Base-by-base conservation (phyloP, 2,888 invertebrate species). In the Ectemnius cavifrons region DNA sequence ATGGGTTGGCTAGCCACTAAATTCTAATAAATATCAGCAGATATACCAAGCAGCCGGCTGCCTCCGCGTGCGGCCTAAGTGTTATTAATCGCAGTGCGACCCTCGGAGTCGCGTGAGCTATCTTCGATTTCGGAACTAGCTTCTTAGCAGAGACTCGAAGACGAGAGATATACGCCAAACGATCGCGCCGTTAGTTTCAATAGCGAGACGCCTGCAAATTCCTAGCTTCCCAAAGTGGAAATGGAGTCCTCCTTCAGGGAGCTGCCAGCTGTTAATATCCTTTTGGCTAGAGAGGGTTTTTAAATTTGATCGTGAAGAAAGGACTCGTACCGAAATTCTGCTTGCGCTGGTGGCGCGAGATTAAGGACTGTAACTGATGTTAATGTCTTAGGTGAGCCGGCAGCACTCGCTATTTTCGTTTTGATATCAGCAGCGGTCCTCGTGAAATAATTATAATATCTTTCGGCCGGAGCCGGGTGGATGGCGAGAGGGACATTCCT, bases 1-100 rank as follows among this genome's bases (percentile, higher is more conserved):
- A 37, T 37, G 37, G 37, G 37, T 6, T 37, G 37, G 37, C 37
- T 37, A 67, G 72, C 78, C 69, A 84, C 80, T 85, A 87, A 87
- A 88, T 88, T 87, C 87, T 87, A 84, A 89, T 88, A 88, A 86
- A 87, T 85, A 86, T 78, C 78, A 84, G 81, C 78, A 74, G 74
- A 69, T 77, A 67, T 59, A 71, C 64, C 75, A 56, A 67, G 62
- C 61, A 14, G 14, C 49, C 23, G 63, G 61, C 56, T 58, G 72
- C 73, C 75, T 75, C 73, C 75, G 63, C 67, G 75, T 63, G 66
- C 67, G 37, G 56, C 62, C 77, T 79, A 82, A 82, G 70, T 80
- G 72, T 82, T 82, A 82, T 82, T 80, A 82, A 82, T 82, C 73
- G 82, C 23, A 60, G 46, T 57, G 49, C 60, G 68, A 78, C 47